A percentile compares a stretch with the other conserved stretches of the same genome.
phyloP scores from a whole-genome alignment of 2,113 vertebrate species.

The Gasterosteus aculeatus region DNA sequence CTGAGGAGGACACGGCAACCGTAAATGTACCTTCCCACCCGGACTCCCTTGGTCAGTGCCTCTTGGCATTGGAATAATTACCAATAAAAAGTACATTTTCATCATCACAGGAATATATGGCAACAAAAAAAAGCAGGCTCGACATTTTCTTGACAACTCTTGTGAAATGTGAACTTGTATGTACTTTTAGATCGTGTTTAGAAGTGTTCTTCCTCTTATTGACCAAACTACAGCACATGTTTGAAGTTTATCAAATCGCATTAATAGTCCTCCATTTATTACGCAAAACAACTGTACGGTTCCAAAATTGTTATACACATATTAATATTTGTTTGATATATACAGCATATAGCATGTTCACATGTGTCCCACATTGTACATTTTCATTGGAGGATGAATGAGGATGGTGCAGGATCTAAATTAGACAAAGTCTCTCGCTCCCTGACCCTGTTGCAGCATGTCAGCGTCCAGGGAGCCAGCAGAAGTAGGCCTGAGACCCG shows the following conservation, averaged over 20 bases:
- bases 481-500: constrained; percentile 65
- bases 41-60: too few relatives aligned
- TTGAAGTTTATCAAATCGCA: background rate
- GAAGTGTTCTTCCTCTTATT: background rate
- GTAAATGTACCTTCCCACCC: too few relatives aligned
- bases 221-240: background rate
- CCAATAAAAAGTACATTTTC: too few relatives aligned
- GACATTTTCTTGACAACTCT: too few relatives aligned
- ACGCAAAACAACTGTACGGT: background rate
- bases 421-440: constrained; percentile 59
- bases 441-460: constrained; percentile 63
- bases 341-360: too few relatives aligned
- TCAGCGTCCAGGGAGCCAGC: constrained; percentile 61
- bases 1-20: too few relatives aligned
- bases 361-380: too few relatives aligned
- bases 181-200: too few relatives aligned
- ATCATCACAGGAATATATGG: too few relatives aligned
- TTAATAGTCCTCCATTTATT: background rate
- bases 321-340: background rate
- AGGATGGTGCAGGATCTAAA: constrained; percentile 46
- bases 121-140: too few relatives aligned
- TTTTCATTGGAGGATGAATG: constrained; percentile 7
- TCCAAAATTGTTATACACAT: background rate
- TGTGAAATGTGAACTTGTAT: too few relatives aligned
- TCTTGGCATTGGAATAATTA: too few relatives aligned